phyloP scores from a whole-genome alignment of 35 echinoderm and acorn worm species.

The Heliocidaris erythrogramma region DNA sequence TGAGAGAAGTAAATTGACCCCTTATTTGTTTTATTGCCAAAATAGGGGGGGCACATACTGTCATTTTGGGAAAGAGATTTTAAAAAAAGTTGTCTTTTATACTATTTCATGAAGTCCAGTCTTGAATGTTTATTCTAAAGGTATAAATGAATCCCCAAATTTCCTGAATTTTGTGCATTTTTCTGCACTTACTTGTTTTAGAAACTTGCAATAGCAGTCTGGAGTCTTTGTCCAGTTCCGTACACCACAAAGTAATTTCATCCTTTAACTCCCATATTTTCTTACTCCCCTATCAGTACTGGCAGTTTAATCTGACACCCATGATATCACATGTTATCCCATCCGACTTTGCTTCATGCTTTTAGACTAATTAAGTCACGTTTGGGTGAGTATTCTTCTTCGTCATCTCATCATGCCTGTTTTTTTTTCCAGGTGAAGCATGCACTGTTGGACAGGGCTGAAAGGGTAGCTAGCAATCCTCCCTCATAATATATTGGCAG shows the following conservation, averaged over 20 bases:
- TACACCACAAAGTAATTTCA: background rate
- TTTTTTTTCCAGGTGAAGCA: background rate
- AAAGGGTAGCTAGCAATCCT: background rate
- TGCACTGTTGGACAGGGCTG: background rate
- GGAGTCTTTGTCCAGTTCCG: no score
- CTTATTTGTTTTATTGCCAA: background rate
- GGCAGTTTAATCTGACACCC: background rate
- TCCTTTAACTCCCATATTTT: background rate
- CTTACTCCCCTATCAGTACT: background rate
- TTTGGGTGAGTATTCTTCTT: background rate
- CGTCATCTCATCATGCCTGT: background rate
- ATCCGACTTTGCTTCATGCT: background rate
- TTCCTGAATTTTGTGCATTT: no score
- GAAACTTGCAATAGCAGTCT: no score
- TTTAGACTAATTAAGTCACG: slow-evolving; percentile 3
- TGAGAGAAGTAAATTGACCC: background rate
- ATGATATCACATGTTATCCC: background rate
- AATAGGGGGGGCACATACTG: background rate
- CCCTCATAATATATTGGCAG: no score
- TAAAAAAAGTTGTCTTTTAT: background rate
- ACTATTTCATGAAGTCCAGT: no score
- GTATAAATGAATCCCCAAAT: no score
- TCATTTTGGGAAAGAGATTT: background rate
- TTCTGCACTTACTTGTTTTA: no score
- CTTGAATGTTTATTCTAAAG: no score